These are phyloP conservation scores for Hyppa rectilinea DNA, from an alignment of 2,888 invertebrate genomes.

Conservation along the genomic window DNA sequence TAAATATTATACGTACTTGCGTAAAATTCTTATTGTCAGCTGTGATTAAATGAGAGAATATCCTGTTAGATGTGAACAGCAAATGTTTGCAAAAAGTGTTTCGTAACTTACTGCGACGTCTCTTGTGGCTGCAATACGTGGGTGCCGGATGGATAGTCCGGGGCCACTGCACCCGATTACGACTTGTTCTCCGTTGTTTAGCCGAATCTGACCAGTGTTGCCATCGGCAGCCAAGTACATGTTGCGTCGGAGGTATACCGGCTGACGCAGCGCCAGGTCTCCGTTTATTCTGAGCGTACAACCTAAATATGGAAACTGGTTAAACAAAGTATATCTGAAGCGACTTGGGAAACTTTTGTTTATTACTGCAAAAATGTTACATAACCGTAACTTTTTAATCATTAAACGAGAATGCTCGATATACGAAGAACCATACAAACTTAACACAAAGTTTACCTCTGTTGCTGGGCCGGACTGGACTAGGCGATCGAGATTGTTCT, in stretches of 20 bases:
- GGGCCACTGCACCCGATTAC: conserved; percentile 78
- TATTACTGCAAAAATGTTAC: neutral
- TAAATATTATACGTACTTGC: too few relatives aligned
- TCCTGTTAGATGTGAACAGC: too few relatives aligned
- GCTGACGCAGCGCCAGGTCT: conserved; percentile 91
- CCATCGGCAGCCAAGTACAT: conserved; percentile 77
- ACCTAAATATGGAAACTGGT: conserved; percentile 67
- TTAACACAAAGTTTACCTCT: neutral
- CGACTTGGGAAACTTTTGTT: neutral
- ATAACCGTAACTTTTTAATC: neutral
- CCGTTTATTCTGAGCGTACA: conserved; percentile 87
- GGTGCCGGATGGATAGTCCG: conserved; percentile 77
- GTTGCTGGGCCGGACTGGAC: conserved; percentile 30
- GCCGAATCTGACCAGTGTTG: conserved; percentile 78
- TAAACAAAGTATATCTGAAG: neutral
- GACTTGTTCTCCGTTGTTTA: conserved; percentile 79
- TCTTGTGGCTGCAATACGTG: conserved; percentile 70
- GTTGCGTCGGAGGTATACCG: conserved; percentile 88
- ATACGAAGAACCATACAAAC: neutral
- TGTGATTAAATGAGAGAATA: too few relatives aligned
- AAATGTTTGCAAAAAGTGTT: too few relatives aligned
- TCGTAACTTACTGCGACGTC: conserved; percentile 45
- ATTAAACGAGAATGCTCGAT: neutral
- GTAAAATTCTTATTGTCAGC: too few relatives aligned
- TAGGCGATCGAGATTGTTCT: conserved; percentile 75